Evolutionary conservation across 2,797 vertebrate genomes (phyloP).

Genomic region (Rhynchonycteris naso): DNA sequence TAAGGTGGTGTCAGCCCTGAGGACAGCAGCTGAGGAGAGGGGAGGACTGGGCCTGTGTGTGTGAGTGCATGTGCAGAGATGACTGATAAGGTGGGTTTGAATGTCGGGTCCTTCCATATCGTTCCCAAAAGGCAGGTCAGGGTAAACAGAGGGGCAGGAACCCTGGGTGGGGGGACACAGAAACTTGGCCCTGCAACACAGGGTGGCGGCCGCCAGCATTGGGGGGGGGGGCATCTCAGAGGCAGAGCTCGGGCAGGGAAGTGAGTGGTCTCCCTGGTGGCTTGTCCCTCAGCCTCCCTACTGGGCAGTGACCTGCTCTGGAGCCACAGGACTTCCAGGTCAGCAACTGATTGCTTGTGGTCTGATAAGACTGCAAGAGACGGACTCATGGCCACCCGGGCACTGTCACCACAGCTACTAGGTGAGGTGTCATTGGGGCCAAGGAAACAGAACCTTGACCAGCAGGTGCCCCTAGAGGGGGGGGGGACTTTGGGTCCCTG

Average conservation of each 20-base stretch:
- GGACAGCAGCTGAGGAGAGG: background rate
- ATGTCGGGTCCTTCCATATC: too few species aligned
- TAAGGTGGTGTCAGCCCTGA: background rate
- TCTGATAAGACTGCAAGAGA: background rate
- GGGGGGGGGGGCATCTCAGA: background rate
- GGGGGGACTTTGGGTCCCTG: too few species aligned
- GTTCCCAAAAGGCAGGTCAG: too few species aligned
- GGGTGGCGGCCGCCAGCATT: background rate
- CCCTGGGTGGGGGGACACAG: background rate
- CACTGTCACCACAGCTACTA: background rate
- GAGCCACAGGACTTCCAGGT: background rate
- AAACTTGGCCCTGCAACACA: background rate
- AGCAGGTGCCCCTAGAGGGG: fast-evolving
- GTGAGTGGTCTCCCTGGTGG: background rate
- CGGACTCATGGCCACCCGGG: background rate
- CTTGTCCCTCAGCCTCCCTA: background rate
- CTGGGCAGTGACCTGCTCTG: background rate
- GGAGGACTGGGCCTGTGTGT: background rate
- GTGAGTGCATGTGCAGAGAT: background rate
- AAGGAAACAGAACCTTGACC: too few species aligned
- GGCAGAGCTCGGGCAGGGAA: background rate
- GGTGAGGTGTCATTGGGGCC: too few species aligned
- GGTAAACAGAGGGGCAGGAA: background rate
- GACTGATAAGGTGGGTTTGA: too few species aligned
- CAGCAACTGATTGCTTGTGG: background rate